Evolutionary conservation across 2,888 invertebrate genomes (phyloP), one percentile per base, ranked within the genome.

Genomic region (Rhorus exstirpatorius): DNA sequence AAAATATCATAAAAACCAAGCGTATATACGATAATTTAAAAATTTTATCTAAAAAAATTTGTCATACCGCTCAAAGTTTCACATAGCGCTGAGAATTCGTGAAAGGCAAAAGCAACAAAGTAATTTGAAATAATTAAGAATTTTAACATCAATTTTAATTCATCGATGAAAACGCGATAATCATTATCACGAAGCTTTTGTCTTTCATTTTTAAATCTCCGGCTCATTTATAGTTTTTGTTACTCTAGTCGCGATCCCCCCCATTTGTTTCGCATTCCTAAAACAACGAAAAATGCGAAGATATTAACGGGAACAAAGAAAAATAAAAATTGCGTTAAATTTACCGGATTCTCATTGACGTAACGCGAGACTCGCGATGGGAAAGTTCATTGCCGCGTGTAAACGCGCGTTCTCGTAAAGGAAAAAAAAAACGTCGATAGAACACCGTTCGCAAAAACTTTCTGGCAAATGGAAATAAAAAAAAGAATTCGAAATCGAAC

Each of bases 381-480:
- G 63, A 41, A 63, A 76, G 75, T 55, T 77, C 53, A 78, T 75
- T 70, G 55, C 38, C 63, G 72, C 55, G 63, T 53, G 51, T 41
- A 63, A 46, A 72, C 21, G 61, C 61, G 14, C 53, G 63, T 41
- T 24, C 49, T 26, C 14, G 35, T 49, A 51, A 63, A 10, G 17
- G 4, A 60, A 71, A 19, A 49, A 26, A 46, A n/a, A 58, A 44
- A 53, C 31, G 76, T 60, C 49, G 58, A 70, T 60, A 61, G 51
- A 44, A 68, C 31, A 60, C 60, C 17, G 67, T 49, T 19, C 21
- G n/a, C n/a, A 55, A 46, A 31, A 58, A 53, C 21, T 53, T 31
- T 10, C 1, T 7, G 38, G 38, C 1, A 1, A 46, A 46, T 17
- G 17, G 14, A 46, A 10, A 53, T 31, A 41, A 78, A 51, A 31